Conservation (phyloP, 2,888 invertebrate species). For the Catocala fraxini region DNA sequence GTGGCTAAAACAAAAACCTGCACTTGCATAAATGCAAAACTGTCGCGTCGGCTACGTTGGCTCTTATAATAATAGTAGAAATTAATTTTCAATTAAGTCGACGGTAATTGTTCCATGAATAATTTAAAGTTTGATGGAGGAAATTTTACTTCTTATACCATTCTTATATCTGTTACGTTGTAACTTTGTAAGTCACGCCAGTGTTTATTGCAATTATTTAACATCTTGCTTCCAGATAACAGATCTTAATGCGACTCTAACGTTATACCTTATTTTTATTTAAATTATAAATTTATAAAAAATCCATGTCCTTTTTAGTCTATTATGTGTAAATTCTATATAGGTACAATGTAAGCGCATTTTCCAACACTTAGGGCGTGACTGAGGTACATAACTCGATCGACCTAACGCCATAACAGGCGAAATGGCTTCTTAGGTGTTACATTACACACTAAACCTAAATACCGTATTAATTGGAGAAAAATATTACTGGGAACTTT, state of each 20-base stretch:
- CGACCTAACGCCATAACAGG: conserved; percentile 14
- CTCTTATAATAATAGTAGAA: conserved; percentile 51
- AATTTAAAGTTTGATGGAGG: conserved; percentile 49
- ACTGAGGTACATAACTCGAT: conserved; percentile 36
- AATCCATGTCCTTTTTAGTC: neutral
- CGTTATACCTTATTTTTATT: conserved; percentile 1
- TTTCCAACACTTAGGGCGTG: conserved; percentile 29
- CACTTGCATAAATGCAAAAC: conserved; percentile 68
- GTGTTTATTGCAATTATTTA: conserved; percentile 27
- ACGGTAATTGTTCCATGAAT: conserved; percentile 62
- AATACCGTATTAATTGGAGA: conserved; percentile 32
- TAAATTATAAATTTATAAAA: neutral
- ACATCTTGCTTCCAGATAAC: conserved; percentile 16
- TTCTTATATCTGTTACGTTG: conserved; percentile 36
- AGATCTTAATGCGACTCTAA: no score
- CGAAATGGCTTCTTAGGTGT: conserved; percentile 34
- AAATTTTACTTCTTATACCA: conserved; percentile 42
- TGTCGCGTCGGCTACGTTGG: conserved; percentile 42
- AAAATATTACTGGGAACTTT: conserved; percentile 18
- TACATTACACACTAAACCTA: conserved; percentile 31
- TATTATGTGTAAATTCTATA: neutral
- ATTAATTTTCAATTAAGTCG: conserved; percentile 63
- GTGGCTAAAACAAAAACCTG: conserved; percentile 68
- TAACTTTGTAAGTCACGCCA: conserved; percentile 24
- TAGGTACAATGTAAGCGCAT: conserved; percentile 18